Conservation (phyloP, 2,888 invertebrate species). For the Acanthacorydalis orientalis region DNA sequence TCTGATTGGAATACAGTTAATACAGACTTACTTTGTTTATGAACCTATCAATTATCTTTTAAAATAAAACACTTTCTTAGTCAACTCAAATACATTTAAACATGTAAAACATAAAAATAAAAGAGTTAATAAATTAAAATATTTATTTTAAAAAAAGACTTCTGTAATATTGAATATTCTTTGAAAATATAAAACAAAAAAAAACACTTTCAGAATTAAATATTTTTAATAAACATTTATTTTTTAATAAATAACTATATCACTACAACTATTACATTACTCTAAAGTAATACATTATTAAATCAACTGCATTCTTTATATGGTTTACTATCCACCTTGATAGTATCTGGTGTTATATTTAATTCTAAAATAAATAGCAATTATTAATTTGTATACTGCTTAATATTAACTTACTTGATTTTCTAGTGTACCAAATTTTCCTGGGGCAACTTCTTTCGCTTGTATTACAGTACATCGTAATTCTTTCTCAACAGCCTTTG, state of each 20-base stretch:
- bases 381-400: neutral
- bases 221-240: too few species aligned
- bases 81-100: too few species aligned
- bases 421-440: neutral
- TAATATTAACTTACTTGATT: neutral
- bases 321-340: neutral
- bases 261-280: neutral
- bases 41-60: too few species aligned
- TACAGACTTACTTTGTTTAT: too few species aligned
- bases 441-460: neutral
- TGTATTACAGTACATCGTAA: neutral
- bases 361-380: neutral
- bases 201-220: too few species aligned
- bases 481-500: neutral
- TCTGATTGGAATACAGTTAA: too few species aligned
- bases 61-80: too few species aligned
- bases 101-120: too few species aligned
- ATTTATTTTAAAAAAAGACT: too few species aligned
- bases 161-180: too few species aligned
- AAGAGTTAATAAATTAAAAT: too few species aligned
- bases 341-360: neutral
- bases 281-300: neutral
- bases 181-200: too few species aligned
- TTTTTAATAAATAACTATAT: neutral
- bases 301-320: neutral